Base-by-base conservation (phyloP, 2,113 vertebrate species). In the Callopanchax toddi region DNA sequence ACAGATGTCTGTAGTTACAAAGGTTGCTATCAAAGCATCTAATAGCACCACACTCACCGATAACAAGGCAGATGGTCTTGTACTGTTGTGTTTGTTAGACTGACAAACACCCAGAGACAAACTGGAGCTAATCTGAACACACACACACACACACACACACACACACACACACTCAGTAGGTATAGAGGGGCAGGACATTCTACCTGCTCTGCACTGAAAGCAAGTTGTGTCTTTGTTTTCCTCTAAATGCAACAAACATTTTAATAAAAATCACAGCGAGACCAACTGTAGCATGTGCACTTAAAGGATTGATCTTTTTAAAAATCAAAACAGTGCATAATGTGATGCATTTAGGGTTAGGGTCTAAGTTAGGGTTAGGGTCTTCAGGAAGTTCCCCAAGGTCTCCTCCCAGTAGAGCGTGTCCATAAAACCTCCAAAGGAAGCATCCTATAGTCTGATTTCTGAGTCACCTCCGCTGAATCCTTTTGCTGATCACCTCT, bases 11-110 rank as follows among this genome's bases (percentile, higher is more conserved):
- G 21, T 22, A 57, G 63, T 76, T 75, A 69, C 66, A 79, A 79
- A 86, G 83, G 85, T 85, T 88, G 70, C 54, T 74, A 81, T 87
- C 74, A 79, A 86, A 82, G 79, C 78, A 78, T 82, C 68, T 46
- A 76, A 58, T 66, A 22, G 74, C 26, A 45, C 42, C 50, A 15
- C 48, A n/a, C 39, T 76, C 67, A 39, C 64, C 60, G 75, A 77
- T 81, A 86, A 70, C 78, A 76, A 83, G 67, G 70, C 86, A 88
- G 83, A 86, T 82, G 86, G 81, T 85, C 37, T 64, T 68, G 60
- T 74, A 80, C 37, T 10, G 37, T 78, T 81, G 63, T 78, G 79
- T 85, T 87, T 80, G 66, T 78, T 49, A 61, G 59, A 76, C 67
- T 74, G 54, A 71, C 52, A 77, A 82, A 87, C 79, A 67, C 79